Base-by-base conservation (phyloP, 1,140 invertebrate genomes). In the Bombus confusus region DNA sequence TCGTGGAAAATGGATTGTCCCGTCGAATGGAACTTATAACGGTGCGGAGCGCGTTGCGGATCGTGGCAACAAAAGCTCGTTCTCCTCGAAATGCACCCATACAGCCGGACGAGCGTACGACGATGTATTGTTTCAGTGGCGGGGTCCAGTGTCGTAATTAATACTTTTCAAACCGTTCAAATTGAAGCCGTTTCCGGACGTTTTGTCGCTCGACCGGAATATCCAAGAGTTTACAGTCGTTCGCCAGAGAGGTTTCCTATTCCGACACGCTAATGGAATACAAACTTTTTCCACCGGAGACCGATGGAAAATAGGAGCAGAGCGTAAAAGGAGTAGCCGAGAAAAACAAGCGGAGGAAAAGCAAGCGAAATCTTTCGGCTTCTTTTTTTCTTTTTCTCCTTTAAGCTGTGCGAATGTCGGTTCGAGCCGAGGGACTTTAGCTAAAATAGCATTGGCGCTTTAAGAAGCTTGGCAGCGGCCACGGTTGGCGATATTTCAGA, bases 1-100 rank as follows among this genome's bases (percentile, higher is more conserved):
- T 52, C 62, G 59, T 28, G 78, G 47, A 47, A 66, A 85, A 85
- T 81, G 79, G 79, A 85, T 85, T 75, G 78, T 81, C 71, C 57
- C 84, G 78, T 80, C 84, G 69, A 85, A 74, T 81, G 71, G 78
- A 43, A 66, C 78, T 81, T 79, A 39, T 47, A 64, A 74, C 77
- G 41, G 47, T 22, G 47, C 18, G 22, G 64, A 2, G n/a, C 34
- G 12, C 41, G 59, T 31, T 37, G 39, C 28, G 81, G 31, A 74
- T 83, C 43, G 31, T 13, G 6, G 15, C 41, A 57, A 80, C 82
- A 79, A 85, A 85, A 80, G 76, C 76, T 52, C 22, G 68, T 47
- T 47, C 34, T 8, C 76, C 47, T 72, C 52, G 64, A 57, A 69
- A 69, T 15, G 64, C 74, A n/a, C 28, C 43, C 72, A 59, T 69